Conservation (phyloP, 2,113 vertebrate genomes). For the Chaetodon trifascialis region DNA sequence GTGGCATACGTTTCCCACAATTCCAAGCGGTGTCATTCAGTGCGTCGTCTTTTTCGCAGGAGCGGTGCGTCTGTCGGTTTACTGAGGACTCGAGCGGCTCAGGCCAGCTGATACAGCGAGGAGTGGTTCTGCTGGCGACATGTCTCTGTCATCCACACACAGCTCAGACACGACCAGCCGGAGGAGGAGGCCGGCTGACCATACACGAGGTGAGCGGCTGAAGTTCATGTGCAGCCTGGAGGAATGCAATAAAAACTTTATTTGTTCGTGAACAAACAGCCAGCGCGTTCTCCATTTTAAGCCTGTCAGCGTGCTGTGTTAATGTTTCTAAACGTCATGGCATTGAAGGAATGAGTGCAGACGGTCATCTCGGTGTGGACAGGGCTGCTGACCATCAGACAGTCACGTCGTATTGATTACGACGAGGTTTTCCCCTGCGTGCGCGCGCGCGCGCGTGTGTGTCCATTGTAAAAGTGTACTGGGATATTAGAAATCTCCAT, state of each 20-base stretch:
- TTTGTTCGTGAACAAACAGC: background rate
- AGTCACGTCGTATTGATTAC: conserved; percentile 22
- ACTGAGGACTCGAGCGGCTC: background rate
- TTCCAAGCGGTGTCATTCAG: conserved; percentile 1
- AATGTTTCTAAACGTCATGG: no score
- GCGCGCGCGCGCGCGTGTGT: background rate
- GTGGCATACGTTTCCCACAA: conserved; percentile 75
- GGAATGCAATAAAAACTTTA: conserved; percentile 34
- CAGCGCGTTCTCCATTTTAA: conserved; percentile 32
- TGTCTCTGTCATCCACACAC: conserved; percentile 46
- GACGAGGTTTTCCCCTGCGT: background rate
- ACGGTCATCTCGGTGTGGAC: no score
- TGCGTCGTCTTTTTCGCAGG: background rate
- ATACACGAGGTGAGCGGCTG: background rate
- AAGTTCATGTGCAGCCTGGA: no score
- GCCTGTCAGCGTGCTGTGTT: no score
- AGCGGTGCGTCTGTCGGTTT: background rate
- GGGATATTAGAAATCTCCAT: no score
- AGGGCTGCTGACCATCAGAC: background rate
- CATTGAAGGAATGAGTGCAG: no score
- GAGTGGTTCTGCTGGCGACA: conserved; percentile 9
- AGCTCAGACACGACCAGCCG: conserved; percentile 51
- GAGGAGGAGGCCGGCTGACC: conserved; percentile 65
- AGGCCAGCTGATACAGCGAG: background rate
- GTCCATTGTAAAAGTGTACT: background rate